Evolutionary conservation across 2,888 invertebrate genomes (phyloP), one percentile per base, ranked within the genome.

Genomic region (Gymnoscelis rufifasciata): DNA sequence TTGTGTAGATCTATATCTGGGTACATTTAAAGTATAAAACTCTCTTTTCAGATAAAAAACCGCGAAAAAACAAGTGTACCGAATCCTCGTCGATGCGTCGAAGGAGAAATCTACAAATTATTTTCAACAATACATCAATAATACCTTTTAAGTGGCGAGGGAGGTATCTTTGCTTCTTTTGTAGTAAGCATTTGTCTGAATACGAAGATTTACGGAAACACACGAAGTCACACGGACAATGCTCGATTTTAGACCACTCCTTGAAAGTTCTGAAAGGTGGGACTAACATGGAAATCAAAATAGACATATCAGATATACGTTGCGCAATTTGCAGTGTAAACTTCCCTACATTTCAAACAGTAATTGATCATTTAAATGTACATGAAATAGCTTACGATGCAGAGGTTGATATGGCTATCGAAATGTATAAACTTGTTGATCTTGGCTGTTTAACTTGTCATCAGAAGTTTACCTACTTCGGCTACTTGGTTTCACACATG

Each of bases 141-240:
- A 78, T 88, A 64, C 87, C 87, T 1, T 88, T 88, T 64, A 88
- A 88, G 57, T 88, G 87, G 84, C 71, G 87, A n/a, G 86, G 86
- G 2, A 83, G 79, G 60, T 88, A 88, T 47, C 62, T 86, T 0
- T 88, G 87, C 54, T 88, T 88, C 59, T 83, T 78, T 62, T 88
- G 87, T 47, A 86, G 87, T 47, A 79, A 83, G 68, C 72, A 83
- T 43, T 57, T 83, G 0, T 38, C 73, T 0, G 78, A 80, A 15
- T 83, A 83, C 48, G 44, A 64, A 0, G 83, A 84, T 28, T 50
- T 88, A 1, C 62, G 75, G 10, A 72, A 72, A 44, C 87, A 88
- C 29, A 87, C 86, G 0, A 78, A 77, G 48, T 71, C 72, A 0
- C 87, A 88, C 48, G 87, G 86, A 0, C 56, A 71, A 1, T 86